Evolutionary conservation across 2,888 invertebrate species (phyloP).

Genomic region (Pocota personata): DNA sequence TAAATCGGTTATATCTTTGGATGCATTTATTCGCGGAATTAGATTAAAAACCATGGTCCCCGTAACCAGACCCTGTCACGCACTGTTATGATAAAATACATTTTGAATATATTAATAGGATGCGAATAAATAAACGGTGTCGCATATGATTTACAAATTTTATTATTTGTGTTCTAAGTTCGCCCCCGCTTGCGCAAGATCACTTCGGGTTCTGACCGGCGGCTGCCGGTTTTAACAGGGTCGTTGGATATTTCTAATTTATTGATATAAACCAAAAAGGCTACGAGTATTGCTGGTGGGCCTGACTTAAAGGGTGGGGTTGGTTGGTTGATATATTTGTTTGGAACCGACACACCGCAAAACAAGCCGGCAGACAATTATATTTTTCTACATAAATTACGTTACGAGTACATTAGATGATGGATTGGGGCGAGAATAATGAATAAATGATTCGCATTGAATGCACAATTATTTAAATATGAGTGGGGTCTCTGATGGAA

Average conservation of each 20-base stretch:
- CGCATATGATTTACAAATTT: constrained; percentile 77
- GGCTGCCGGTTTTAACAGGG: constrained; percentile 1
- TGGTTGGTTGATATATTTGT: constrained; percentile 11
- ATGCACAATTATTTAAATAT: constrained; percentile 36
- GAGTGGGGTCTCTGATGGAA: background rate
- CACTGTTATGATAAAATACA: constrained; percentile 80
- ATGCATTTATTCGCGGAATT: constrained; percentile 66
- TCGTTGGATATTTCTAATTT: constrained; percentile 34
- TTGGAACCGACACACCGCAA: background rate
- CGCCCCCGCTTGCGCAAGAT: background rate
- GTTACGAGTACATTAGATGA: constrained; percentile 34
- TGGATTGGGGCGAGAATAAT: constrained; percentile 42
- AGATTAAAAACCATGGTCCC: constrained; percentile 9
- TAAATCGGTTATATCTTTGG: constrained; percentile 45
- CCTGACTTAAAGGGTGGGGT: background rate
- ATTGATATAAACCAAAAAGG: constrained; percentile 37
- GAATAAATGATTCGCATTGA: constrained; percentile 62
- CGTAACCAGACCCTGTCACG: constrained; percentile 8
- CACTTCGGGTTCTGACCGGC: background rate
- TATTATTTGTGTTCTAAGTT: constrained; percentile 6
- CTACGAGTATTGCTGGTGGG: background rate
- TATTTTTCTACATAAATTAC: constrained; percentile 8
- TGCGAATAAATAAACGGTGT: constrained; percentile 79
- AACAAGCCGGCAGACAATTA: constrained; percentile 23
- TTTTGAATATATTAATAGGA: constrained; percentile 81